Evolutionary conservation across 64 coral and sea anemone species (phyloP).

Genomic region (Montipora efflorescens): DNA sequence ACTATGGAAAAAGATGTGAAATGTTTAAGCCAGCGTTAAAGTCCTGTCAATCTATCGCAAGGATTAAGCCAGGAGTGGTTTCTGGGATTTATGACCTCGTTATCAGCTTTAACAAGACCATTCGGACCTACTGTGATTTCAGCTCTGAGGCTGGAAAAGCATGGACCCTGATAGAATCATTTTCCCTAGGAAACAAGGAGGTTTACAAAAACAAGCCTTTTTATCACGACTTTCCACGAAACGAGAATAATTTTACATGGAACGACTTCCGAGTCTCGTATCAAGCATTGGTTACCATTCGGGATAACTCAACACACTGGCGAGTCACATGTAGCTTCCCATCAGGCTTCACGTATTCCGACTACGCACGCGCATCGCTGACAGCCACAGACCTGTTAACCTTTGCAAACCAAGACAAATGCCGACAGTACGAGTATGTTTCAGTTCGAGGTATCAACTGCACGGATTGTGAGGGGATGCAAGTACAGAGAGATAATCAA

Average conservation of each 20-base stretch:
- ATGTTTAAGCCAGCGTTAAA: neutral
- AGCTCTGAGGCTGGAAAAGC: neutral
- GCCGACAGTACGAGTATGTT: conserved; percentile 13
- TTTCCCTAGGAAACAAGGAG: conserved; percentile 27
- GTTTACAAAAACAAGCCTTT: conserved; percentile 19
- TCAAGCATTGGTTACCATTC: conserved; percentile 31
- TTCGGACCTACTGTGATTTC: conserved; percentile 36
- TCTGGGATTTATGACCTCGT: conserved; percentile 8
- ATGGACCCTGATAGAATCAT: conserved; percentile 67
- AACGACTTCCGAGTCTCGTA: neutral
- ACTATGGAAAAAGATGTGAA: conserved; percentile 44
- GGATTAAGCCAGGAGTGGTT: neutral
- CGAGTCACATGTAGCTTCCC: conserved; percentile 35
- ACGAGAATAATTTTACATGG: conserved; percentile 35
- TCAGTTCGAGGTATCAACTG: conserved; percentile 35
- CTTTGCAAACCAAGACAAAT: conserved; percentile 16
- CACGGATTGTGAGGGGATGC: conserved; percentile 5
- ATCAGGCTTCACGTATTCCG: conserved; percentile 3
- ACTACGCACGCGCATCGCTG: conserved; percentile 40
- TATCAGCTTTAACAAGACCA: neutral
- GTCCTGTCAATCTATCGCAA: conserved; percentile 5
- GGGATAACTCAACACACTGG: conserved; percentile 43
- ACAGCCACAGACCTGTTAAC: conserved; percentile 22
- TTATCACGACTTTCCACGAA: conserved; percentile 16
- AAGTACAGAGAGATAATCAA: conserved; percentile 13